Base-by-base conservation (phyloP, 2,797 vertebrate species). In the Craterocephalus amniculus region DNA sequence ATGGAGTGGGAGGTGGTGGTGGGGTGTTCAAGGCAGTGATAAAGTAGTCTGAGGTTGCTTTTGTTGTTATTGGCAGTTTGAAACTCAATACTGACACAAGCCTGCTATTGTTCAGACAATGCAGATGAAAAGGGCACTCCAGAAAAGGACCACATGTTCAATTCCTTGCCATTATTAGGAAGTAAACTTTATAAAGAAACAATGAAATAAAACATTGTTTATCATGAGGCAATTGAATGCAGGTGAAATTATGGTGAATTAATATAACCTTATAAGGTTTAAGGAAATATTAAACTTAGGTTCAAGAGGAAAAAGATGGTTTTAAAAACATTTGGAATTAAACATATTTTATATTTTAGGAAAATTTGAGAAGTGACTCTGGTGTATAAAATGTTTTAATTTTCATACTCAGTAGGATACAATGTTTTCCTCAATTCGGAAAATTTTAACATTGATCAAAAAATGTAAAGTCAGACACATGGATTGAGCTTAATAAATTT, bases 41-140 rank as follows among this genome's bases (percentile, higher is more conserved):
- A 75, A 76, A 67, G 65, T 7, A 72, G 63, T 72, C 80, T 79
- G 78, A 79, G 74, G 74, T 78, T 82, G 69, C 73, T 70, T 74
- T 80, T 83, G 81, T 77, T 78, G 34, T 29, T 72, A 2, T 20
- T 63, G 59, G 67, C 82, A 81, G 45, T 58, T 69, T 85, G 86
- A 35, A 86, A 84, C 63, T 22, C 16, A 72, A 80, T 65, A 70
- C 65, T 38, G 34, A 40, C 71, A 73, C 35, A 36, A 38, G 22
- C 24, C 56, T 64, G 51, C 60, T 1, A 45, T 8, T 54, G 43
- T 1, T 73, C 20, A 22, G 62, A 58, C 38, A 65, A 43, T 18
- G 26, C 14, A 1, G 16, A 67, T n/a, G 13, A 63, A 66, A 70
- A 63, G 58, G 10, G 6, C 27, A 32, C 24, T 4, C 27, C 29